A percentile compares a stretch with the other conserved stretches of the same genome.
phyloP scores from a whole-genome alignment of 2,888 invertebrate genomes.

The Petrolisthes cinctipes region DNA sequence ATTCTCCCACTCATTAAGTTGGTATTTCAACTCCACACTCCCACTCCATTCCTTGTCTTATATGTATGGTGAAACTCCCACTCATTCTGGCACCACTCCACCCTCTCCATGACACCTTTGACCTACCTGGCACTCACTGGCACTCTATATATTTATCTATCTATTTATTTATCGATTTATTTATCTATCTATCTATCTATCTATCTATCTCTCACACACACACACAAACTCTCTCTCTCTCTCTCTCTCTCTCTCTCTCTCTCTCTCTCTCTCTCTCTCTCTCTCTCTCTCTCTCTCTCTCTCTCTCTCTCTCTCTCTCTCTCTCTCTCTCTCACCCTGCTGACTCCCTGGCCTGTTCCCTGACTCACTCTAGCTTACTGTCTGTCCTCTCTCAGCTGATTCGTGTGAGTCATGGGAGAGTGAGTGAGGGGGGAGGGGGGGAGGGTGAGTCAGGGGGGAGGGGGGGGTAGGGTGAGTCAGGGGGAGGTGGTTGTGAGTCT shows the following conservation, averaged over 20 bases:
- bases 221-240: not conserved
- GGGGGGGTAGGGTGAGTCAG: too few species aligned
- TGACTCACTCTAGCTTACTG: too few species aligned
- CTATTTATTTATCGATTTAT: too few species aligned
- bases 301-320: conserved; percentile 18
- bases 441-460: too few species aligned
- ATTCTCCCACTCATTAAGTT: not conserved
- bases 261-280: not conserved
- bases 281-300: conserved; percentile 18
- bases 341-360: too few species aligned
- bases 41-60: not conserved
- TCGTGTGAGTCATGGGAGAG: too few species aligned
- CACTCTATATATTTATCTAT: too few species aligned
- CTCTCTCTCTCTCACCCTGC: conserved; percentile 12
- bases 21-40: not conserved
- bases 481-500: too few species aligned
- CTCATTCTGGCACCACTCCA: not conserved
- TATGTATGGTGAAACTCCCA: not conserved
- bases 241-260: not conserved
- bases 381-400: too few species aligned
- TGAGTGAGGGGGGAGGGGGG: too few species aligned
- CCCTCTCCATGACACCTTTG: not conserved
- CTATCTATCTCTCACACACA: not conserved
- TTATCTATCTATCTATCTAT: not conserved
- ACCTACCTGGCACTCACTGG: not conserved